Percentiles rank a stretch among this genome's conserved stretches.
phyloP scores from a whole-genome alignment of 2,113 vertebrate genomes.

The Hippocampus barbouri region DNA sequence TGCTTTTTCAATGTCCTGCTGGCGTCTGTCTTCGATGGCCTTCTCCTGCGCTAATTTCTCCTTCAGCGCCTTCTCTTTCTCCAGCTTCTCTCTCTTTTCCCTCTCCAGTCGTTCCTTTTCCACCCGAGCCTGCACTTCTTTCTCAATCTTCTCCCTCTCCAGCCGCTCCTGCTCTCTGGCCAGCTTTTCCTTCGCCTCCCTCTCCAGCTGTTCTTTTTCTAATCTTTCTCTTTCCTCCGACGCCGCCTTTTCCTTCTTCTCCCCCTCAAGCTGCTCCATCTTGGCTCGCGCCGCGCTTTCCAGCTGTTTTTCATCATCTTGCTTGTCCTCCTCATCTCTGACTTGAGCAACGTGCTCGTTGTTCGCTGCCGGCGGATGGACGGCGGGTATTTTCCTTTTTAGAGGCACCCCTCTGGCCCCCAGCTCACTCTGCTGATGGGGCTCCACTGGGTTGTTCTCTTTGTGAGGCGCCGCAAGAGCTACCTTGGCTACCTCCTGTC shows the following conservation, averaged over 20 bases:
- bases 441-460: slow-evolving; percentile 33
- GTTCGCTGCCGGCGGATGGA: slow-evolving; percentile 6
- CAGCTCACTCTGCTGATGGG: slow-evolving; percentile 36
- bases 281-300: slow-evolving; percentile 32
- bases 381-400: slow-evolving; percentile 20
- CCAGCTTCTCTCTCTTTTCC: slow-evolving; percentile 37
- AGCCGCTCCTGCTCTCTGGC: slow-evolving; percentile 15
- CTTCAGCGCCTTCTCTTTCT: slow-evolving; percentile 22
- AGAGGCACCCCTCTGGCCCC: slow-evolving; percentile 66
- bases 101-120: slow-evolving; percentile 35
- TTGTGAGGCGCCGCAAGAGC: slow-evolving; percentile 38
- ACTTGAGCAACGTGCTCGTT: slow-evolving; percentile 16
- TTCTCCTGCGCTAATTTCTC: slow-evolving; percentile 35
- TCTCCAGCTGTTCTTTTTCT: slow-evolving; percentile 31
- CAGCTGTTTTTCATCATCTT: slow-evolving; percentile 28
- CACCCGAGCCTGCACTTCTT: slow-evolving; percentile 27
- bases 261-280: slow-evolving; percentile 39
- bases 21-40: slow-evolving; percentile 24
- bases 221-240: slow-evolving; percentile 34
- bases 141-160: slow-evolving; percentile 22
- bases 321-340: slow-evolving; percentile 7
- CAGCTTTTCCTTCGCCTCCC: slow-evolving; percentile 18
- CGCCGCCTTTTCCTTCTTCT: slow-evolving; percentile 24
- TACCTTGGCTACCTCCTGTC: slow-evolving; percentile 17
- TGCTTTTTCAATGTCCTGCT: slow-evolving; percentile 36